phyloP scores from a whole-genome alignment of 1,140 invertebrate species.

The Drosophila asahinai region DNA sequence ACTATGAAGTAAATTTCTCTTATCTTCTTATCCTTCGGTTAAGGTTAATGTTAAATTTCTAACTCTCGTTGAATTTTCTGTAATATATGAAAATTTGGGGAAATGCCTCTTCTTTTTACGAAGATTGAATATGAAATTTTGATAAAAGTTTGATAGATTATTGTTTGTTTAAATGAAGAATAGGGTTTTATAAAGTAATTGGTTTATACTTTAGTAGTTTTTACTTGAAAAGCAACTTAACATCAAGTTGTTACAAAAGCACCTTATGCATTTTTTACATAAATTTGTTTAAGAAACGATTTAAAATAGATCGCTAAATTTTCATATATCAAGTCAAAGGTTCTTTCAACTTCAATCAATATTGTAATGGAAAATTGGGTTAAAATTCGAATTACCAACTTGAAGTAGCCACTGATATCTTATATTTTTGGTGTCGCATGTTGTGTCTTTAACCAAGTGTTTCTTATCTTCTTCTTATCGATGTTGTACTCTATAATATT shows the following conservation, averaged over 20 bases:
- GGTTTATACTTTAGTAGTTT: too few species aligned
- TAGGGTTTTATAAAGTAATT: neutral
- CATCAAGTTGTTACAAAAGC: too few species aligned
- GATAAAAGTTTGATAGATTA: neutral
- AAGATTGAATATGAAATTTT: neutral
- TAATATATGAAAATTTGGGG: neutral
- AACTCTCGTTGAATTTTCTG: neutral
- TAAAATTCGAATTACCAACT: neutral
- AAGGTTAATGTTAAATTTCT: neutral
- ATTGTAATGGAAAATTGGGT: too few species aligned
- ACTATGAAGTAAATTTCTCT: too few species aligned
- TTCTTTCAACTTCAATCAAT: too few species aligned
- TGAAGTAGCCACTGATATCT: neutral
- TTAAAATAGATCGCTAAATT: too few species aligned
- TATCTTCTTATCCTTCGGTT: neutral
- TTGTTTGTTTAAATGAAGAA: too few species aligned
- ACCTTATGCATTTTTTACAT: too few species aligned
- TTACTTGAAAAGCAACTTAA: too few species aligned
- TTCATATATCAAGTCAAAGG: too few species aligned
- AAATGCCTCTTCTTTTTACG: rapidly evolving
- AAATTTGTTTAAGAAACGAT: too few species aligned
- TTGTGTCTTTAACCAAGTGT: conserved; percentile 32
- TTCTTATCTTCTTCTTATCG: conserved; percentile 13
- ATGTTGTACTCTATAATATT: conserved; percentile 45
- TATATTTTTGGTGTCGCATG: conserved; percentile 58